A percentile compares a stretch with the other conserved stretches of the same genome.
Evolutionary conservation across 2,113 vertebrate species (phyloP).

Genomic region (Oryzias curvinotus): DNA sequence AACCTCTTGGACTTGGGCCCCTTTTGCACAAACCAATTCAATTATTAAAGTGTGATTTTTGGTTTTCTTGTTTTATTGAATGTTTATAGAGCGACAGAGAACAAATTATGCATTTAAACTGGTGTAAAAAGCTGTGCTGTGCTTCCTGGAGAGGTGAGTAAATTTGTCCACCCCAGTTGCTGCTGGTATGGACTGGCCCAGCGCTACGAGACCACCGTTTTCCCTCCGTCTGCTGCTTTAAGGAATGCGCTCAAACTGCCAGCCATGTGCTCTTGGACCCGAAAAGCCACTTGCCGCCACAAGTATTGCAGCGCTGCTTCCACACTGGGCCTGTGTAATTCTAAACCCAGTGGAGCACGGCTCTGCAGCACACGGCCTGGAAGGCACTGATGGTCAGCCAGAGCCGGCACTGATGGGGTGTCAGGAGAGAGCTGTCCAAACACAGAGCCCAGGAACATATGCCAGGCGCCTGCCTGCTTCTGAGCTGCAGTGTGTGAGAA

Average conservation of each 20-base stretch:
- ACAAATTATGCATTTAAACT: too few relatives aligned
- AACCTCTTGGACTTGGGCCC: too few relatives aligned
- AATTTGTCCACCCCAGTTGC: background rate
- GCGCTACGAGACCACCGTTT: conserved; percentile 8
- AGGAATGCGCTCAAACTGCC: conserved; percentile 44
- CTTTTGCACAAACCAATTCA: too few relatives aligned
- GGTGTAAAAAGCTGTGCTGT: too few relatives aligned
- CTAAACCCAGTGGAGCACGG: conserved; percentile 43
- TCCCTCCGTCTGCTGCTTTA: conserved; percentile 13
- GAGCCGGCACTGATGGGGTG: conserved; percentile 47
- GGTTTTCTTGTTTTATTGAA: too few relatives aligned
- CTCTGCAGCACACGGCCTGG: conserved; percentile 11
- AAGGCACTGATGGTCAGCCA: conserved; percentile 30
- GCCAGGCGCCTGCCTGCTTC: conserved; percentile 40
- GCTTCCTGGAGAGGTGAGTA: background rate
- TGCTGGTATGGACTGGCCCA: conserved; percentile 1
- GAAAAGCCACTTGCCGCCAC: conserved; percentile 48
- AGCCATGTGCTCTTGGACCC: conserved; percentile 56
- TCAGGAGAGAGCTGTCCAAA: conserved; percentile 58
- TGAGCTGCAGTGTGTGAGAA: conserved; percentile 2
- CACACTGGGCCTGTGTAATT: conserved; percentile 38
- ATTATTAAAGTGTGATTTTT: too few relatives aligned
- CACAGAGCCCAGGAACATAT: conserved; percentile 33
- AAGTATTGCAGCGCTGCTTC: conserved; percentile 36
- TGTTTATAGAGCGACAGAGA: too few relatives aligned